A percentile compares a stretch with the other conserved stretches of the same genome.
Evolutionary conservation across 2,113 vertebrate genomes (phyloP).

Genomic region (Bubo scandiacus): DNA sequence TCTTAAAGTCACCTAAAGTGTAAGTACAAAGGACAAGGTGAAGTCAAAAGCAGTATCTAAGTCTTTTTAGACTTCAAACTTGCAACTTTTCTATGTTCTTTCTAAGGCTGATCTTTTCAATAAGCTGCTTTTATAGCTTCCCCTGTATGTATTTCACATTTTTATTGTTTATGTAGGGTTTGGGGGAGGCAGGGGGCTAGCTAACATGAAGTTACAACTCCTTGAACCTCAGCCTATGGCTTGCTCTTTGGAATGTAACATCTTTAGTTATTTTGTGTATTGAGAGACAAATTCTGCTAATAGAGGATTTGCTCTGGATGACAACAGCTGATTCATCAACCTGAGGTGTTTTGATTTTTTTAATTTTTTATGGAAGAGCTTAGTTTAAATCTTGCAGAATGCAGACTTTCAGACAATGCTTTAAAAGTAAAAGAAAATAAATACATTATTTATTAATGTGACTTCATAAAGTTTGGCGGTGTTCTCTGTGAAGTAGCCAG

Average conservation of each 20-base stretch:
- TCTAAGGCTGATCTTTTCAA: background rate
- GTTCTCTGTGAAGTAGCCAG: background rate
- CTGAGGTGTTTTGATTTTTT: background rate
- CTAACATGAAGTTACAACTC: background rate
- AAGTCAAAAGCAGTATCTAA: background rate
- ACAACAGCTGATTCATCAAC: background rate
- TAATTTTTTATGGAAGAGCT: background rate
- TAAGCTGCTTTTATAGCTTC: background rate
- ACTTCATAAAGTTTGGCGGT: background rate
- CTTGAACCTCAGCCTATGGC: background rate
- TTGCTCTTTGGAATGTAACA: background rate
- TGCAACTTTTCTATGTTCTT: background rate
- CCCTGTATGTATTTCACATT: background rate
- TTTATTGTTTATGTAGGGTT: background rate
- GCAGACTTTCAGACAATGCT: background rate
- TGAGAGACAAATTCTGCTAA: background rate
- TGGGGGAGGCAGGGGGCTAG: background rate
- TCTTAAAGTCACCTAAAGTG: background rate
- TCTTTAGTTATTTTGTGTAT: background rate
- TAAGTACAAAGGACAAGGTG: background rate
- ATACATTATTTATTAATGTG: background rate
- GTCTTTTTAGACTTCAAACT: background rate
- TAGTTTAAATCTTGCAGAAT: background rate
- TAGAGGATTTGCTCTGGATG: background rate
- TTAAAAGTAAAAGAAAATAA: background rate